phyloP scores from a whole-genome alignment of 2,888 invertebrate genomes.

The Drosophila trichaetosa region DNA sequence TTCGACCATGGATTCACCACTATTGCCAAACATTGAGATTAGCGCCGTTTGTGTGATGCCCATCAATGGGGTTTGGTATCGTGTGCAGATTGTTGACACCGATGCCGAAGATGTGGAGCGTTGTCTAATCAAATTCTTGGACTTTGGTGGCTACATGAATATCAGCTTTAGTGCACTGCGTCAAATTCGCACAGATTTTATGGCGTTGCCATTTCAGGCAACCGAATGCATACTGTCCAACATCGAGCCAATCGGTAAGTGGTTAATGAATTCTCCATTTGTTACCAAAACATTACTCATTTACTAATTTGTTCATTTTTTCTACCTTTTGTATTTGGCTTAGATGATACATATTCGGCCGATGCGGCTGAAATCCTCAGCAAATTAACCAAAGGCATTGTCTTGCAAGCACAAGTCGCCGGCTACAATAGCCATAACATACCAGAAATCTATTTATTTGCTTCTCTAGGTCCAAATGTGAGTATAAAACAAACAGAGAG shows the following conservation, averaged over 20 bases:
- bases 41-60: constrained; percentile 96
- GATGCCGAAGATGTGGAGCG: constrained; percentile 78
- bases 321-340: constrained; percentile 31
- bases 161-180: constrained; percentile 91
- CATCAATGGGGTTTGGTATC: constrained; percentile 93
- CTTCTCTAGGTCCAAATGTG: constrained; percentile 90
- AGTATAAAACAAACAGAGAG: constrained; percentile 76
- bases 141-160: constrained; percentile 96
- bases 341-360: constrained; percentile 89
- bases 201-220: constrained; percentile 98
- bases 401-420: constrained; percentile 95
- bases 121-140: constrained; percentile 94
- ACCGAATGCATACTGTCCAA: constrained; percentile 97
- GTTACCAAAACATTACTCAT: not conserved
- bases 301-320: not conserved
- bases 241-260: constrained; percentile 91
- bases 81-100: constrained; percentile 92
- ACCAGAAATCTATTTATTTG: constrained; percentile 93
- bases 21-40: constrained; percentile 90
- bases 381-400: constrained; percentile 91
- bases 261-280: not conserved
- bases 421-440: constrained; percentile 91
- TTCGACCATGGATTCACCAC: constrained; percentile 91
- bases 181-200: constrained; percentile 97
- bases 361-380: constrained; percentile 92